Conservation (phyloP, 2,797 vertebrate species). For the Anguilla megastoma region DNA sequence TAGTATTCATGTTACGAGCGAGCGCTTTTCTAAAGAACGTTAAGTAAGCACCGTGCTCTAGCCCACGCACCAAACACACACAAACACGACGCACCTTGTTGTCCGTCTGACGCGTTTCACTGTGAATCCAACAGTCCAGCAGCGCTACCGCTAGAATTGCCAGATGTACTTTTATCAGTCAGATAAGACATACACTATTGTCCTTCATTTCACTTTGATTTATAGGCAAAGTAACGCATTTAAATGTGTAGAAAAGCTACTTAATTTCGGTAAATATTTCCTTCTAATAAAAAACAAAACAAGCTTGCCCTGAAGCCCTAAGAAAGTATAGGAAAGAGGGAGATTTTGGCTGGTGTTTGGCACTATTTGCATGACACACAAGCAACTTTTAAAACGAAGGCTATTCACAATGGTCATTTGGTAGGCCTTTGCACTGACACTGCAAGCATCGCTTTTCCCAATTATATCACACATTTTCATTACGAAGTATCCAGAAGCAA, state of each 20-base stretch:
- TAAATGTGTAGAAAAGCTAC: background rate
- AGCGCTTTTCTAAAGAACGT: conserved; percentile 9
- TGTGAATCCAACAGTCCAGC: background rate
- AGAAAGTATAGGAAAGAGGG: background rate
- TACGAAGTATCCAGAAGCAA: background rate
- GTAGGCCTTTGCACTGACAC: background rate
- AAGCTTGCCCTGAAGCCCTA: no score
- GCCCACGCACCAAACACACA: background rate
- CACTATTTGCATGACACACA: background rate
- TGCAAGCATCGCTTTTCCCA: background rate
- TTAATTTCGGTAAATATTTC: background rate
- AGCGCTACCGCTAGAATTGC: background rate
- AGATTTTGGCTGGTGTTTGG: background rate
- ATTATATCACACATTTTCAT: background rate
- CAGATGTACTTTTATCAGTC: background rate
- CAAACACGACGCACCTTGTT: background rate
- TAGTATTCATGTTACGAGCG: conserved; percentile 20
- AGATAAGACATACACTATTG: background rate
- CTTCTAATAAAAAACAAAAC: background rate
- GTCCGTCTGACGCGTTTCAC: background rate
- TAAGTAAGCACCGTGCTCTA: conserved; percentile 10
- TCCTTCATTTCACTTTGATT: background rate
- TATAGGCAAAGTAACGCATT: background rate
- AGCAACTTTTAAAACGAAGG: background rate
- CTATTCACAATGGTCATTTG: background rate